Conservation (phyloP, 2,888 invertebrate species). For the Microplitis deprimator region DNA sequence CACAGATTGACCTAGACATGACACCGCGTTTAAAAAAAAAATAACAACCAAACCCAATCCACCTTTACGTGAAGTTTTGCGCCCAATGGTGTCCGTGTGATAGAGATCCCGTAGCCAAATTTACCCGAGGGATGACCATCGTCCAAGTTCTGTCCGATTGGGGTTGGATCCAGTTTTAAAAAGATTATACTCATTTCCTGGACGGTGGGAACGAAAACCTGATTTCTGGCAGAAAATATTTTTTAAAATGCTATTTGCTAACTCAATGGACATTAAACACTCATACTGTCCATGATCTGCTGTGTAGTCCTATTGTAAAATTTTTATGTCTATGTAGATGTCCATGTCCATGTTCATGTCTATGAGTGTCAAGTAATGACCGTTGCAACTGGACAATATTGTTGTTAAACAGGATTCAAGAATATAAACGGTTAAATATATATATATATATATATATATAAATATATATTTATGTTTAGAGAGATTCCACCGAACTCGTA, state of each 20-base stretch:
- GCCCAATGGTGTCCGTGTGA: constrained; percentile 47
- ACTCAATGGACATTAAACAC: not conserved
- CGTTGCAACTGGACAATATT: not conserved
- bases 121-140: not conserved
- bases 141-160: not conserved
- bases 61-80: not conserved
- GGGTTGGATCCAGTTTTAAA: not conserved
- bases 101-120: constrained; percentile 50
- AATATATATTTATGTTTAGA: too few relatives aligned
- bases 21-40: not conserved
- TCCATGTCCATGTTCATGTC: not conserved
- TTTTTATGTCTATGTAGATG: not conserved
- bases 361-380: not conserved
- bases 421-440: not conserved
- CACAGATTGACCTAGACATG: not conserved
- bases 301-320: too few relatives aligned
- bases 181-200: constrained; percentile 21
- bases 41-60: not conserved
- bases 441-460: too few relatives aligned
- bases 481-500: too few relatives aligned
- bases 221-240: constrained; percentile 61
- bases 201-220: constrained; percentile 71
- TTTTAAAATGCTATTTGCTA: not conserved
- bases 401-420: not conserved
- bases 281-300: not conserved